Percentiles rank a stretch among this genome's conserved stretches.
Conservation (phyloP, 2,797 vertebrate genomes). For the Myripristis murdjan region DNA sequence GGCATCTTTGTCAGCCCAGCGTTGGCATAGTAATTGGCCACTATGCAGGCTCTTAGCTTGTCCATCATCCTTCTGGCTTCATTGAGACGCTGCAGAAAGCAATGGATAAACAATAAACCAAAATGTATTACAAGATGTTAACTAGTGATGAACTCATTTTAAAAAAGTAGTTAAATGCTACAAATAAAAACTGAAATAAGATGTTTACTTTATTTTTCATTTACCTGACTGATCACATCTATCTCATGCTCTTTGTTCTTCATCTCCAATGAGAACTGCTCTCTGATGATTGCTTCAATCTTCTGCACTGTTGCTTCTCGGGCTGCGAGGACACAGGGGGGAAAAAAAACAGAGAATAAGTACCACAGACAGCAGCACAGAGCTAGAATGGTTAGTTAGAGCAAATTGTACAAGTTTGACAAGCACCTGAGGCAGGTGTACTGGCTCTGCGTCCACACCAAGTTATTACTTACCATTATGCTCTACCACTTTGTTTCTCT, state of each 20-base stretch:
- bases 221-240: slow-evolving; percentile 98
- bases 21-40: slow-evolving; percentile 97
- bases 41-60: slow-evolving; percentile 97
- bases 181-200: background rate
- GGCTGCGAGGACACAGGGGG: slow-evolving; percentile 77
- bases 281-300: slow-evolving; percentile 96
- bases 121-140: background rate
- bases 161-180: background rate
- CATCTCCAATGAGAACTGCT: slow-evolving; percentile 97
- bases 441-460: background rate
- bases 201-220: background rate
- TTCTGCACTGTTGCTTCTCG: slow-evolving; percentile 95
- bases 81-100: slow-evolving; percentile 89
- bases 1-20: slow-evolving; percentile 92
- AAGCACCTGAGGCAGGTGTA: slow-evolving; percentile 23
- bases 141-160: background rate
- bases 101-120: background rate
- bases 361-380: background rate
- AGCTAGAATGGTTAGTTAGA: background rate
- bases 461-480: slow-evolving; percentile 88
- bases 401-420: slow-evolving; percentile 6
- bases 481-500: slow-evolving; percentile 92
- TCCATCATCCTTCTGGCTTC: slow-evolving; percentile 99
- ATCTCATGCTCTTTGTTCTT: slow-evolving; percentile 99
- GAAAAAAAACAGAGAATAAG: background rate